phyloP scores from a whole-genome alignment of 1,140 invertebrate species.

The Dryas iulia region DNA sequence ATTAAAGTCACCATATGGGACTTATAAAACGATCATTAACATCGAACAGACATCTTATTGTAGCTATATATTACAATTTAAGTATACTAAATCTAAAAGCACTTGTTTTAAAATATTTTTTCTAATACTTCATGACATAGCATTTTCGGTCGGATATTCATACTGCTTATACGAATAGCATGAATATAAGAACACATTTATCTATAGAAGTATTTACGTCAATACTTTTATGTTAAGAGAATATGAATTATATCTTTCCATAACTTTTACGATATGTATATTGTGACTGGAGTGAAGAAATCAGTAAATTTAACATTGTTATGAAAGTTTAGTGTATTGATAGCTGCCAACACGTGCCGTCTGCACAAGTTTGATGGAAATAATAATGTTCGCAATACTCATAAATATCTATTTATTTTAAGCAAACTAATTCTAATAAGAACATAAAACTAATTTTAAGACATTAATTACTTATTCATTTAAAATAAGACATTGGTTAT shows the following conservation, averaged over 20 bases:
- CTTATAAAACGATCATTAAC: conserved; percentile 2
- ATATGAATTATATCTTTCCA: conserved; percentile 33
- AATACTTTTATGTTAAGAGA: conserved; percentile 14
- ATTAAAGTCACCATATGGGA: background rate
- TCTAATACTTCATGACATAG: background rate
- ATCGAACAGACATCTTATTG: background rate
- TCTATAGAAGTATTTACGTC: conserved; percentile 19
- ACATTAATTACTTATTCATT: no score
- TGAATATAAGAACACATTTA: background rate
- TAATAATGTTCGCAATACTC: conserved; percentile 36
- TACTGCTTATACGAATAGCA: background rate
- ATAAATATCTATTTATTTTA: conserved; percentile 25
- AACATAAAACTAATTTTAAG: background rate
- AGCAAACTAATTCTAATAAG: background rate
- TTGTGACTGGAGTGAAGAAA: conserved; percentile 37
- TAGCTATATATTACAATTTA: background rate
- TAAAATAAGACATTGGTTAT: no score
- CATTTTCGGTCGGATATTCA: background rate
- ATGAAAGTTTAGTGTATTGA: conserved; percentile 56
- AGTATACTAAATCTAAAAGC: background rate
- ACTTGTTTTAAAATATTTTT: background rate
- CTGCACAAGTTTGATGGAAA: conserved; percentile 46
- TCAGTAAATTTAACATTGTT: conserved; percentile 57
- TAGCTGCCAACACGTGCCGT: conserved; percentile 64
- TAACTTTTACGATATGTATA: conserved; percentile 41